Percentiles rank a stretch among this genome's conserved stretches.
phyloP scores from a whole-genome alignment of 2,797 vertebrate species.

The Tympanoctomys barrerae region DNA sequence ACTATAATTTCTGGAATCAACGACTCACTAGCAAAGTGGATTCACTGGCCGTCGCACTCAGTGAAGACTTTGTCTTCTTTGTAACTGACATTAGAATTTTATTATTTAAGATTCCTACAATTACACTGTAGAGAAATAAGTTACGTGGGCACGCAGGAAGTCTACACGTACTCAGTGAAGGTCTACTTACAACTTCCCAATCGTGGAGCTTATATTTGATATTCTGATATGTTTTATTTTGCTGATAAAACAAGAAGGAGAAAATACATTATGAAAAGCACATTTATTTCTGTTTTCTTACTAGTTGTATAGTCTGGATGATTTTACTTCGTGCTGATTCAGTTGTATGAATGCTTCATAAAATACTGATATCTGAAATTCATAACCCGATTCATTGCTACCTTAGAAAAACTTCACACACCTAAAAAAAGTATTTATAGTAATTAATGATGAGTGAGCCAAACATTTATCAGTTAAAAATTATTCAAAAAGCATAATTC shows the following conservation, averaged over 20 bases:
- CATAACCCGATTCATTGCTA: neutral
- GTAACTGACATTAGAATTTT: neutral
- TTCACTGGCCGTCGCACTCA: neutral
- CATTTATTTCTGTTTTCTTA: neutral
- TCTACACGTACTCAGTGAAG: neutral
- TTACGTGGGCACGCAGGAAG: neutral
- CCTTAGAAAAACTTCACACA: neutral
- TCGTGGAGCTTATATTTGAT: neutral
- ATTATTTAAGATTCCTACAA: constrained; percentile 17
- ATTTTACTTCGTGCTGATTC: neutral
- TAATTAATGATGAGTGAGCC: neutral
- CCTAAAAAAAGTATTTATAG: neutral
- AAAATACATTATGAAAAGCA: neutral
- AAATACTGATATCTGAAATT: neutral
- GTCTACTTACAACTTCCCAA: neutral
- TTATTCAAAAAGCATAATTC: neutral
- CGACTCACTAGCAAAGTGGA: neutral
- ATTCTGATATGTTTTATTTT: neutral
- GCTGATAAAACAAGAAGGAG: neutral
- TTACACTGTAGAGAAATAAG: neutral
- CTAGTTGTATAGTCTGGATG: neutral
- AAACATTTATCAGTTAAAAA: neutral
- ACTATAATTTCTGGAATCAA: constrained; percentile 1
- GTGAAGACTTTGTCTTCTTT: neutral
- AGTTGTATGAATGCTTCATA: neutral